These are phyloP conservation scores for Trypoxylus dichotomus DNA, from an alignment of 1,140 invertebrate species.

Conservation along the genomic window DNA sequence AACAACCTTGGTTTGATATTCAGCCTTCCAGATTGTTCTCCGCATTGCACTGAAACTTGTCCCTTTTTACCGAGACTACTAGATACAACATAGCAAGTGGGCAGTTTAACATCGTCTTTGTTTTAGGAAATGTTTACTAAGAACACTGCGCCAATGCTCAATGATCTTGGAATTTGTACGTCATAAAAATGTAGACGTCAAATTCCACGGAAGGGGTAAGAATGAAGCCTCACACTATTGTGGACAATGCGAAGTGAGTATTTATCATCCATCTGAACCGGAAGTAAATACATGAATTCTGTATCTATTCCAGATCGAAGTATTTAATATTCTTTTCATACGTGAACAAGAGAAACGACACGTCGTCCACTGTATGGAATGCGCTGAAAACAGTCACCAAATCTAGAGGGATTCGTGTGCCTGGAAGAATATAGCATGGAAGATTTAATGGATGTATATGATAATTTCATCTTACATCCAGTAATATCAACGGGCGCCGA, in stretches of 20 bases:
- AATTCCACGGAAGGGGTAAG: constrained; percentile 91
- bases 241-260: constrained; percentile 89
- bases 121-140: constrained; percentile 76
- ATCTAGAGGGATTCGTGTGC: constrained; percentile 90
- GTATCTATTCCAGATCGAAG: constrained; percentile 77
- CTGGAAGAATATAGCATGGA: constrained; percentile 93
- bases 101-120: constrained; percentile 20
- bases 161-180: constrained; percentile 87
- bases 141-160: constrained; percentile 83
- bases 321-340: constrained; percentile 98
- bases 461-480: constrained; percentile 79
- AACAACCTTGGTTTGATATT: too few relatives aligned
- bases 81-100: too few relatives aligned
- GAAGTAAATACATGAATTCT: background rate
- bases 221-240: constrained; percentile 98
- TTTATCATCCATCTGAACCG: background rate
- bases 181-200: constrained; percentile 81
- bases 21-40: too few relatives aligned
- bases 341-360: constrained; percentile 95
- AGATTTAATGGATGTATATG: constrained; percentile 89
- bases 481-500: constrained; percentile 48
- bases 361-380: constrained; percentile 97
- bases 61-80: background rate
- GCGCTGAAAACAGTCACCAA: constrained; percentile 85
- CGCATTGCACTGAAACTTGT: background rate